These are phyloP conservation scores for Prunella himalayana DNA, from an alignment of 2,113 vertebrate genomes.

Conservation along the genomic window DNA sequence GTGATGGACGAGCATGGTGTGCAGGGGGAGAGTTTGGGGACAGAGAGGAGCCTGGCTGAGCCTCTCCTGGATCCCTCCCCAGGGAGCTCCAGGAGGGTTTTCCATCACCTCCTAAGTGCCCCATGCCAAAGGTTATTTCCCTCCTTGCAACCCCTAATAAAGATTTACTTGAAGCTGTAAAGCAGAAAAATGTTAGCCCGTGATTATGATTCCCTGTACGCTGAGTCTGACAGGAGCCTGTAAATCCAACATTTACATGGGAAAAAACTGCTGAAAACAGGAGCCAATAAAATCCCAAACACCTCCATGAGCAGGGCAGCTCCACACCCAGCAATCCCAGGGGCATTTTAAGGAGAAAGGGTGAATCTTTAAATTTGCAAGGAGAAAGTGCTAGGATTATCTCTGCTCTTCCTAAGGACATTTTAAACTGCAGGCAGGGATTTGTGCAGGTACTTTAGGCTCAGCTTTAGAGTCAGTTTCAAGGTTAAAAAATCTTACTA, in stretches of 20 bases:
- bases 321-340: not conserved
- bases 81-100: not conserved
- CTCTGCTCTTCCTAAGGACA: not conserved
- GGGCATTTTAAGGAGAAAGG: not conserved
- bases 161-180: not conserved
- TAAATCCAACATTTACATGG: not conserved
- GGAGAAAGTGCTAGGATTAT: not conserved
- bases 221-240: not conserved
- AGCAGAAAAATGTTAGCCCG: not conserved
- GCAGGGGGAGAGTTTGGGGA: not conserved
- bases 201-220: not conserved
- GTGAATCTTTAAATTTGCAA: not conserved
- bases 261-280: not conserved
- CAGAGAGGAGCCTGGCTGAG: not conserved
- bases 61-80: not conserved
- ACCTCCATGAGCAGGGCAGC: not conserved
- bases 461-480: not conserved
- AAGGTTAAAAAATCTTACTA: not conserved
- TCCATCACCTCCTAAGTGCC: not conserved
- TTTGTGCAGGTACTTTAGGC: not conserved
- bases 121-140: not conserved
- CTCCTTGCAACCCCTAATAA: not conserved
- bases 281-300: not conserved
- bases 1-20: not conserved
- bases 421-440: not conserved